Evolutionary conservation across 2,888 invertebrate species (phyloP), one percentile per base, ranked within the genome.

Genomic region (Melangyna quadrimaculata): DNA sequence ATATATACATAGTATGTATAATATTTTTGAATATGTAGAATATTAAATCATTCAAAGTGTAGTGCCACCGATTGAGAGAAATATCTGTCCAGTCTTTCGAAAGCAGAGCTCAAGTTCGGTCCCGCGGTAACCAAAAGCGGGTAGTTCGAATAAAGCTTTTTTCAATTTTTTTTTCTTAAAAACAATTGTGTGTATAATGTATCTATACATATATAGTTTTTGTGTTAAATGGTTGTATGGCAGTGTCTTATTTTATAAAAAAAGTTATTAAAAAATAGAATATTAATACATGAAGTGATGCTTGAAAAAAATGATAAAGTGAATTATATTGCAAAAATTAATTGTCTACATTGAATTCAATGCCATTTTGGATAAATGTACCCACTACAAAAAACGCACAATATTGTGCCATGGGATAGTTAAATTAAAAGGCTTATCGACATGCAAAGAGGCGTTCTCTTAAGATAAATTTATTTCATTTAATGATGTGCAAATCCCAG

Each of bases 61-160:
- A 43, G 24, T 40, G 27, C 70, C 55, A 9, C 27, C 59, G 45
- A 53, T 51, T 35, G 51, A 45, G 73, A 74, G 22, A 63, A 37
- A 19, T 79, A 10, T 37, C 22, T 43, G 72, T 80, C 53, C 79
- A 84, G 84, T 80, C 59, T 80, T 53, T 55, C 24, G 37, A 80
- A 80, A 75, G 61, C 69, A 29, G 75, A 59, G 51, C 35, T 35
- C 22, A 48, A 48, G 32, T 51, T 35, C 48, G 48, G 67, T 67
- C 35, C 9, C n/a, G 29, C 48, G 14, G 29, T n/a, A 10, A 35
- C 22, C 22, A 35, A 59, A 55, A 45, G 29, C 35, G 35, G 51
- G 51, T 51, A 22, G 32, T 67, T 67, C 3, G 24, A 22, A 51
- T 35, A 35, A 43, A 67, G 51, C 51, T 67, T 67, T 67, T 51